Evolutionary conservation across 1,140 invertebrate species (phyloP).

Genomic region (Scylla paramamosain): DNA sequence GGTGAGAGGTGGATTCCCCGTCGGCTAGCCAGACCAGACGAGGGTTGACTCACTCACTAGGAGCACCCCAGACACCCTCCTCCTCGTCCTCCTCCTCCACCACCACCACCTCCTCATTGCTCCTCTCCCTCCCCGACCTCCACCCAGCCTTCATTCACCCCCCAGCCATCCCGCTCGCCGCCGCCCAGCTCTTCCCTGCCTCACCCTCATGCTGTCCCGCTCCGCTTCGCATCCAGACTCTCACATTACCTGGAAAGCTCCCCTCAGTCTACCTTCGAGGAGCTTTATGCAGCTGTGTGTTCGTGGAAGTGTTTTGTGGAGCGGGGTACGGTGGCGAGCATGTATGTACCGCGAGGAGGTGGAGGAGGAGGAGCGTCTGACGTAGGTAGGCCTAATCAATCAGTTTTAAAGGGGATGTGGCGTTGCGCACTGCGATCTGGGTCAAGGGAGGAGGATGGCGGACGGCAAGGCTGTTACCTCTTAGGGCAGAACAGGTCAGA

Average conservation of each 20-base stretch:
- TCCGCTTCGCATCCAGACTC: neutral
- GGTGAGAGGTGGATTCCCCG: neutral
- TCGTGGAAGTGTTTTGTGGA: neutral
- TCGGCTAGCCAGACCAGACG: conserved; percentile 8
- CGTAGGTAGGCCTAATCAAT: conserved; percentile 74
- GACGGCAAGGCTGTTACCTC: neutral
- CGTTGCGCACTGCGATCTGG: conserved; percentile 54
- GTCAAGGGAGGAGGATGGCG: conserved; percentile 58
- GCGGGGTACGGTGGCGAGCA: neutral
- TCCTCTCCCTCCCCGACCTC: conserved; percentile 8
- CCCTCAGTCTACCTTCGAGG: neutral
- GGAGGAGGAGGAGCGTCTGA: conserved; percentile 46
- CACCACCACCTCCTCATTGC: neutral
- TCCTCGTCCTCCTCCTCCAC: neutral
- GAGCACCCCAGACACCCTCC: neutral
- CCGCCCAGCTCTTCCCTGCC: neutral
- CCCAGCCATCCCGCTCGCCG: neutral
- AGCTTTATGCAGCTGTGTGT: neutral
- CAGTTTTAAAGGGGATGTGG: conserved; percentile 70
- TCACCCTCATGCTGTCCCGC: neutral
- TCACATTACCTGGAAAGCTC: neutral
- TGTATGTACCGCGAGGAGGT: neutral
- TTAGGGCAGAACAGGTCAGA: neutral
- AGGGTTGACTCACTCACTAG: conserved; percentile 11
- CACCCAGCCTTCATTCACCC: neutral